Conservation (phyloP, 2,113 vertebrate species). For the Dunckerocampus dactyliophorus region DNA sequence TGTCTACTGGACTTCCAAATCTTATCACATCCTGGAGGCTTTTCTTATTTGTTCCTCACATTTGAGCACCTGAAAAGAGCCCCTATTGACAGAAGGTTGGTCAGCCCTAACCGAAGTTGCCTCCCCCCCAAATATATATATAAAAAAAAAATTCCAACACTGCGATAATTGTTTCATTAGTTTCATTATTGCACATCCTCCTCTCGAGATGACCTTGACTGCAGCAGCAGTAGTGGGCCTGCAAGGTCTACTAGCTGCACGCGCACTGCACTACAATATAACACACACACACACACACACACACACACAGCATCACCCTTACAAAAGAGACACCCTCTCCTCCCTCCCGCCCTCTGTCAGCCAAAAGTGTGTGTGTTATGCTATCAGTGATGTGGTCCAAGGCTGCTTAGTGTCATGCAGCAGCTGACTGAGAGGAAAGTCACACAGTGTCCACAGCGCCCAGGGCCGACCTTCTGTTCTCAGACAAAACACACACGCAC, state of each 20-base stretch:
- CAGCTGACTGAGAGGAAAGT: constrained; percentile 79
- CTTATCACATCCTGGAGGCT: constrained; percentile 59
- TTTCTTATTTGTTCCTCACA: constrained; percentile 63
- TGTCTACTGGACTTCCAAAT: constrained; percentile 28
- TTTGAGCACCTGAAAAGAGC: constrained; percentile 39
- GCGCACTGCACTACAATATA: constrained; percentile 2
- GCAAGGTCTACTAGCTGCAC: constrained; percentile 54
- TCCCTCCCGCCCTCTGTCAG: constrained; percentile 49
- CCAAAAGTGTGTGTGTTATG: constrained; percentile 34
- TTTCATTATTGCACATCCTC: constrained; percentile 26
- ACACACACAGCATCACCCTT: constrained; percentile 2
- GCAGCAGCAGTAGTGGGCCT: constrained; percentile 28
- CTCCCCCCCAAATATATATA: too few species aligned
- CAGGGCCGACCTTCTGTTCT: constrained; percentile 78
- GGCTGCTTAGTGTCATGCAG: constrained; percentile 72
- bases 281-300: not conserved
- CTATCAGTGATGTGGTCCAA: constrained; percentile 80
- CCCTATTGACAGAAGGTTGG: constrained; percentile 37
- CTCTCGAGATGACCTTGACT: constrained; percentile 49
- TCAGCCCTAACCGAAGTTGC: too few species aligned
- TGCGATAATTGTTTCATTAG: constrained; percentile 31
- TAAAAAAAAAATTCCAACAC: too few species aligned
- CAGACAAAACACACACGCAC: constrained; percentile 85
- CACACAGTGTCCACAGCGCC: constrained; percentile 71
- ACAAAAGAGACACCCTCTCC: not conserved